phyloP scores from a whole-genome alignment of 2,888 invertebrate species.

The Drosophila flavopinicola region DNA sequence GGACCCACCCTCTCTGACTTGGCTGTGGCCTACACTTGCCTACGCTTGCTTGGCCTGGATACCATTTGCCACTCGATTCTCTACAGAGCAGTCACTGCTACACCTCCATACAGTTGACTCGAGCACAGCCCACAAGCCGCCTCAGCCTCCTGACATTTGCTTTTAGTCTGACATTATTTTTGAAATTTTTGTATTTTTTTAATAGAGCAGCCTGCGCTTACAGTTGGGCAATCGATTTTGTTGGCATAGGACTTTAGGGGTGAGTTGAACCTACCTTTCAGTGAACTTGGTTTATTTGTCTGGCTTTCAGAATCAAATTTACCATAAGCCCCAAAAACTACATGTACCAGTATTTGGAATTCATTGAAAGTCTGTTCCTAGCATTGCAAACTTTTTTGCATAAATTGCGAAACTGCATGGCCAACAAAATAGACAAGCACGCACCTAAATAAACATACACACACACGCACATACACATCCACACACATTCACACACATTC shows the following conservation, averaged over 20 bases:
- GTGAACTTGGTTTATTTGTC: slow-evolving; percentile 47
- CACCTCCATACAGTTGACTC: slow-evolving; percentile 11
- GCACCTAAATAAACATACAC: slow-evolving; percentile 30
- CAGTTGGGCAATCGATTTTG: slow-evolving; percentile 47
- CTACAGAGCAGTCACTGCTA: slow-evolving; percentile 22
- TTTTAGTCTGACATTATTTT: slow-evolving; percentile 20
- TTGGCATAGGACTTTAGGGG: slow-evolving; percentile 24
- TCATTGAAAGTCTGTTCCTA: slow-evolving; percentile 33
- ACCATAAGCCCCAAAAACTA: slow-evolving; percentile 41
- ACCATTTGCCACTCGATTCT: slow-evolving; percentile 63
- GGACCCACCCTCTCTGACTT: slow-evolving; percentile 10
- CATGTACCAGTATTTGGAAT: slow-evolving; percentile 38
- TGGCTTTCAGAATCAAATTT: slow-evolving; percentile 61
- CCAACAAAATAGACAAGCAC: slow-evolving; percentile 45
- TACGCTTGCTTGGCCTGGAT: slow-evolving; percentile 29
- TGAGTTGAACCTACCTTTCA: slow-evolving; percentile 39
- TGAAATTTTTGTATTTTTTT: slow-evolving; percentile 13
- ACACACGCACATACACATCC: slow-evolving; percentile 13
- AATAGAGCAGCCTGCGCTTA: slow-evolving; percentile 13
- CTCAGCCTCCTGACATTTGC: slow-evolving; percentile 39
- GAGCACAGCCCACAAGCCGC: slow-evolving; percentile 3
- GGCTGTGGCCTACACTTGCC: slow-evolving; percentile 16
- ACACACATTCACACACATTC: slow-evolving; percentile 16
- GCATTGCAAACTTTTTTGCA: slow-evolving; percentile 47
- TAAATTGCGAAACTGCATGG: slow-evolving; percentile 46